A percentile compares a stretch with the other conserved stretches of the same genome.
phyloP scores from a whole-genome alignment of 1,140 invertebrate genomes.

The Drosophila ohnishii region DNA sequence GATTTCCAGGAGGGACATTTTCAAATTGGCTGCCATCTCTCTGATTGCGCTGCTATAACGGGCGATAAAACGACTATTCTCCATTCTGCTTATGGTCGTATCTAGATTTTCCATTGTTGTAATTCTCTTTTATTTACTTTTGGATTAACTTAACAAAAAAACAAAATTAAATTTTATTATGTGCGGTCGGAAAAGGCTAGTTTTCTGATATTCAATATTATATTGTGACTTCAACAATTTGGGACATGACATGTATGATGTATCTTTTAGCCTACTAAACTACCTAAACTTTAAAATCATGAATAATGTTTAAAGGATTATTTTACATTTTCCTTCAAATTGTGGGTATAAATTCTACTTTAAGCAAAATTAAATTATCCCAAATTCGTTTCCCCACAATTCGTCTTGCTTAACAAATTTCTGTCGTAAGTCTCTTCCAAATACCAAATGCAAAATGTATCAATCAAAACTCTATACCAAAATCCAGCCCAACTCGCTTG shows the following conservation, averaged over 20 bases:
- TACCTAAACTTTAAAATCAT: neutral
- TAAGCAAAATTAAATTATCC: conserved; percentile 28
- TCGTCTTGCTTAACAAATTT: conserved; percentile 63
- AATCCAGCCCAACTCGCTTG: conserved; percentile 46
- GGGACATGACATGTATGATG: too few relatives aligned
- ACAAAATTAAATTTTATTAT: neutral
- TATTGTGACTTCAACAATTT: neutral
- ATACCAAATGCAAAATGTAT: conserved; percentile 68
- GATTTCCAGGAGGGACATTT: conserved; percentile 30
- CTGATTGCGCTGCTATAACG: conserved; percentile 36
- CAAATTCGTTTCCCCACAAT: conserved; percentile 26
- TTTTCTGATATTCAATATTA: neutral
- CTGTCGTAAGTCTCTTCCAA: conserved; percentile 50
- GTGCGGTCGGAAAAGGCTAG: neutral
- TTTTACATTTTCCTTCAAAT: neutral
- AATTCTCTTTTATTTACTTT: neutral
- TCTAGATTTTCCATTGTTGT: conserved; percentile 43
- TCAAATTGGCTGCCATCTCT: conserved; percentile 19
- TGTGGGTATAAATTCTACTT: neutral
- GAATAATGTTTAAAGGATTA: neutral
- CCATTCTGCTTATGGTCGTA: conserved; percentile 35
- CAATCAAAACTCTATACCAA: conserved; percentile 68
- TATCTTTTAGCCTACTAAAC: neutral
- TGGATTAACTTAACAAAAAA: neutral
- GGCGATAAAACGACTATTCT: conserved; percentile 42